Conservation (phyloP, 1,140 invertebrate species). For the Adelges cooleyi region DNA sequence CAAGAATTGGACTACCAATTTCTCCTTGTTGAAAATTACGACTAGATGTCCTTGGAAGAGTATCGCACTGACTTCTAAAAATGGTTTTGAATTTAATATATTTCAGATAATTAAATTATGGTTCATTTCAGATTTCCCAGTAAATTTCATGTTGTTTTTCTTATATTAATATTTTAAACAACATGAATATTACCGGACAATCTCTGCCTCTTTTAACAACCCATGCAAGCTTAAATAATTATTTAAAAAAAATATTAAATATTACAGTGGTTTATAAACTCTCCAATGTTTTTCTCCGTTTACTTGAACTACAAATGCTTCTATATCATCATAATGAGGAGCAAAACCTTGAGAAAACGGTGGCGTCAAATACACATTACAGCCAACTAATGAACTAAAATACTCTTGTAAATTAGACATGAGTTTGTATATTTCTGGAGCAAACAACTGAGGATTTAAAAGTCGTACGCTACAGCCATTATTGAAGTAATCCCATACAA, state of each 20-base stretch:
- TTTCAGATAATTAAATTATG: constrained; percentile 38
- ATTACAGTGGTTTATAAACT: constrained; percentile 64
- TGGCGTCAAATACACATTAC: constrained; percentile 93
- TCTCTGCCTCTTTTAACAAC: no score
- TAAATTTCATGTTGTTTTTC: constrained; percentile 91
- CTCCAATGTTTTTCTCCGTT: constrained; percentile 94
- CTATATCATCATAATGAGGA: constrained; percentile 97
- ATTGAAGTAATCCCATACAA: constrained; percentile 83
- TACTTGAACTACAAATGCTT: constrained; percentile 92
- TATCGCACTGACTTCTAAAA: constrained; percentile 42
- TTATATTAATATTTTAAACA: constrained; percentile 92
- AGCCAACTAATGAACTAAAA: constrained; percentile 85
- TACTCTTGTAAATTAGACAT: constrained; percentile 79
- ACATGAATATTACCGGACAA: no score
- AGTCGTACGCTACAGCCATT: constrained; percentile 85
- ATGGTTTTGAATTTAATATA: neutral
- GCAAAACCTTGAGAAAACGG: constrained; percentile 92
- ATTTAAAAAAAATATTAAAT: neutral
- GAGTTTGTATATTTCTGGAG: constrained; percentile 41
- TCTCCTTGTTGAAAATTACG: constrained; percentile 67
- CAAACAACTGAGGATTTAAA: constrained; percentile 87
- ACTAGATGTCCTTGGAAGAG: constrained; percentile 68
- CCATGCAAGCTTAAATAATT: no score
- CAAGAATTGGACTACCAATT: constrained; percentile 66
- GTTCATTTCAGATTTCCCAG: constrained; percentile 81